phyloP scores from a whole-genome alignment of 2,113 vertebrate species.

The Chlorocebus sabaeus region DNA sequence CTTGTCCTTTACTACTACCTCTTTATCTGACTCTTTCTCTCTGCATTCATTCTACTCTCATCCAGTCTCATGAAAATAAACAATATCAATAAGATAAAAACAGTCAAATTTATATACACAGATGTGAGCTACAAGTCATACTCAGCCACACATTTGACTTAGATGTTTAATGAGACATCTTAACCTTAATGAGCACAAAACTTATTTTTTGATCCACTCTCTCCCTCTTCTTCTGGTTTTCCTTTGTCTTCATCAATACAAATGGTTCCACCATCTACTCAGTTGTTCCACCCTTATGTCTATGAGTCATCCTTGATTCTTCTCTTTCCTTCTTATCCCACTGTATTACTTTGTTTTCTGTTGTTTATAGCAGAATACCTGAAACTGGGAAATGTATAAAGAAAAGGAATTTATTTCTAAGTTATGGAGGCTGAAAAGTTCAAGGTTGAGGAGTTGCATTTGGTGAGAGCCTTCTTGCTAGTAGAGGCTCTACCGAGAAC shows the following conservation, averaged over 20 bases:
- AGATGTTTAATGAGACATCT: neutral
- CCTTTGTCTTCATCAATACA: neutral
- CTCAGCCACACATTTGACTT: neutral
- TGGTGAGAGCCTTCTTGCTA: neutral
- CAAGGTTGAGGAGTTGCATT: neutral
- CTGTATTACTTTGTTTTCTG: neutral
- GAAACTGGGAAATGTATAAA: neutral
- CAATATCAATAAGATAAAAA: neutral
- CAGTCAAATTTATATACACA: neutral
- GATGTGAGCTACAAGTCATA: neutral
- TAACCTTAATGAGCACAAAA: neutral
- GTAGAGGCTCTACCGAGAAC: neutral
- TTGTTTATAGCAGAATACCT: neutral
- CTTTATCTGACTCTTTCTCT: neutral
- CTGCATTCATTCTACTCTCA: neutral
- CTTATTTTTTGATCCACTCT: neutral
- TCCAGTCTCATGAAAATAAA: neutral
- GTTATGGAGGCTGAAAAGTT: neutral
- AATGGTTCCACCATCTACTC: neutral
- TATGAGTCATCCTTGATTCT: neutral
- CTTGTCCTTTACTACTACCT: neutral
- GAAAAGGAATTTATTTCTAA: neutral
- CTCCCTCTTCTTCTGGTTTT: neutral
- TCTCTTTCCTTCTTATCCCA: neutral
- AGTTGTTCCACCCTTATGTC: too few species aligned